phyloP scores from a whole-genome alignment of 2,797 vertebrate genomes.

The Rousettus madagascariensis region DNA sequence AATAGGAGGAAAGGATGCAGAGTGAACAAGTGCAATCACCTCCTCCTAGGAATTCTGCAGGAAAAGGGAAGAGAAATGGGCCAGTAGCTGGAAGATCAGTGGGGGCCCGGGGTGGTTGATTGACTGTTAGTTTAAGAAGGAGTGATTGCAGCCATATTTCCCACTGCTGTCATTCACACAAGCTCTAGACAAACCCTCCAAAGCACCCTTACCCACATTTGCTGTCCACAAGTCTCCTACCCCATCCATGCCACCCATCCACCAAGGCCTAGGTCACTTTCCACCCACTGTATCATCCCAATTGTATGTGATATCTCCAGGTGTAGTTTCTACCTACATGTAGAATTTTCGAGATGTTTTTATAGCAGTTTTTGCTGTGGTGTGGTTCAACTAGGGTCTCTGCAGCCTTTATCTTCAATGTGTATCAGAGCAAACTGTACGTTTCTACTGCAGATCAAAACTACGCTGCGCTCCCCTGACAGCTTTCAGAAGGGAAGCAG shows the following conservation, averaged over 20 bases:
- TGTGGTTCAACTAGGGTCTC: not conserved
- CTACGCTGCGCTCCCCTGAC: not conserved
- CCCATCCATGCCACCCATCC: not conserved
- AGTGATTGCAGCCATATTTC: not conserved
- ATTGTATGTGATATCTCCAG: not conserved
- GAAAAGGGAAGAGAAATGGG: not conserved
- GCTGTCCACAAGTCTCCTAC: not conserved
- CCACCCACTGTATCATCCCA: not conserved
- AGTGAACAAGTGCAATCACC: not conserved
- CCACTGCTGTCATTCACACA: not conserved
- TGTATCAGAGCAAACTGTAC: not conserved
- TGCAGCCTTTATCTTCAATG: not conserved
- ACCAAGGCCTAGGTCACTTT: not conserved
- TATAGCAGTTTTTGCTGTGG: not conserved
- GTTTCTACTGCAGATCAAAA: conserved; percentile 12
- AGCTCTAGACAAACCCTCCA: not conserved
- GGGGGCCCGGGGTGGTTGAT: not conserved
- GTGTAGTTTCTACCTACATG: not conserved
- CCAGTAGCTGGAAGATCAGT: not conserved
- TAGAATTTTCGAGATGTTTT: not conserved
- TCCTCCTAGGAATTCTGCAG: not conserved
- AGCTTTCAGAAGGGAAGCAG: not conserved
- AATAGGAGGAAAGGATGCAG: not conserved
- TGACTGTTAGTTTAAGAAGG: not conserved
- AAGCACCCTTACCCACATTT: not conserved